A percentile compares a stretch with the other conserved stretches of the same genome.
Conservation (phyloP, 1,140 invertebrate genomes). For the Anastrepha obliqua region DNA sequence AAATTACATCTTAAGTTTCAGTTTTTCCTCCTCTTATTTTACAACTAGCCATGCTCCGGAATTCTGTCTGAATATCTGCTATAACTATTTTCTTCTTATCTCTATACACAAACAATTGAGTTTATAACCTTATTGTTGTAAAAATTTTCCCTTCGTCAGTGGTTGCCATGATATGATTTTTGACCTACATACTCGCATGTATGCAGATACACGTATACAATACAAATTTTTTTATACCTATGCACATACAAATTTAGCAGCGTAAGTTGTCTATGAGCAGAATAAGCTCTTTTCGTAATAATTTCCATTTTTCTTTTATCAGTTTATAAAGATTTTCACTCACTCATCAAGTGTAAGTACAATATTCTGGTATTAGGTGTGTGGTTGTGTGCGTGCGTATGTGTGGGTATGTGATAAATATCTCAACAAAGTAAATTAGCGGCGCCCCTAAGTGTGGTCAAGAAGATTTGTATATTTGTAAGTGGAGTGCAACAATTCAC, state of each 20-base stretch:
- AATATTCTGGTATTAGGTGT: background rate
- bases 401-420: background rate
- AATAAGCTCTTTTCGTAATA: background rate
- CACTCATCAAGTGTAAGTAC: background rate
- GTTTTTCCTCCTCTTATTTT: background rate
- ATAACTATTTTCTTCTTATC: background rate
- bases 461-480: no score
- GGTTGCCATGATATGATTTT: constrained; percentile 27
- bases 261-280: background rate
- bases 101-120: background rate
- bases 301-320: background rate
- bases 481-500: no score
- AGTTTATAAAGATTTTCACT: background rate
- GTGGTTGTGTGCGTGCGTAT: background rate
- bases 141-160: background rate
- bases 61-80: background rate
- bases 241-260: background rate
- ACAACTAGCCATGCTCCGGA: background rate
- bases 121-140: background rate
- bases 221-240: background rate
- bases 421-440: no score
- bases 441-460: no score
- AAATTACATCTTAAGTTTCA: background rate
- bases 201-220: background rate
- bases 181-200: background rate